Percentiles rank a stretch among this genome's conserved stretches.
Evolutionary conservation across 2,113 vertebrate species (phyloP).

Genomic region (Cromileptes altivelis): DNA sequence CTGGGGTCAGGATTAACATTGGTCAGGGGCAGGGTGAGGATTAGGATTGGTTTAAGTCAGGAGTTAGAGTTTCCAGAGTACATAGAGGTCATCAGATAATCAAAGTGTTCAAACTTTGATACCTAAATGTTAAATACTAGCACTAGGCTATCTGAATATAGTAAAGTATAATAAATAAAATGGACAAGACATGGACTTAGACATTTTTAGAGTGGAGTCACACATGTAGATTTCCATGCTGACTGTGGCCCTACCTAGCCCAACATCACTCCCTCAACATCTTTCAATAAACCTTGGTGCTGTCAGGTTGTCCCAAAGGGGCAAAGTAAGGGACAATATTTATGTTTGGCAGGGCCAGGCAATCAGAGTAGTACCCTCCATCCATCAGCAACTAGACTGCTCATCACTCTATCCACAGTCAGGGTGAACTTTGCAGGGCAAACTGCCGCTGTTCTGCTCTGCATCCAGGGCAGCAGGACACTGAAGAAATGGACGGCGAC

Average conservation of each 20-base stretch:
- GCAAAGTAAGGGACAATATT: slow-evolving; percentile 49
- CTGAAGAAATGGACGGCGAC: slow-evolving; percentile 26
- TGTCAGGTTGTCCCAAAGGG: slow-evolving; percentile 44
- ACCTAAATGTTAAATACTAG: not conserved
- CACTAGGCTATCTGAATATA: not conserved
- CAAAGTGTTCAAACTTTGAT: not conserved
- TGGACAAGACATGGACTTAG: not conserved
- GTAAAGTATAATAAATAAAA: not conserved
- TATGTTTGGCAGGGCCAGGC: slow-evolving; percentile 46
- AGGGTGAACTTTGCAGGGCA: slow-evolving; percentile 57
- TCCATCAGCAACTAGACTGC: slow-evolving; percentile 60
- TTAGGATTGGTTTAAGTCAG: slow-evolving; percentile 19
- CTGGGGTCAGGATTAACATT: slow-evolving; percentile 21
- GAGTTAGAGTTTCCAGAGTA: slow-evolving; percentile 31
- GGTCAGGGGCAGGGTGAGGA: slow-evolving; percentile 22
- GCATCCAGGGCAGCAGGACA: not conserved
- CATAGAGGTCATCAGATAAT: slow-evolving; percentile 37
- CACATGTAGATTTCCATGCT: not conserved
- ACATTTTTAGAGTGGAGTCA: not conserved
- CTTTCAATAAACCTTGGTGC: slow-evolving; percentile 26
- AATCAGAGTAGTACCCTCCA: slow-evolving; percentile 40
- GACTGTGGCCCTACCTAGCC: not conserved
- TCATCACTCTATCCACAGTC: slow-evolving; percentile 49
- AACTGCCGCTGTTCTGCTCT: slow-evolving; percentile 21
- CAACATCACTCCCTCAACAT: slow-evolving; percentile 21